Base-by-base conservation (phyloP, 1,140 invertebrate species). In the Teleopsis dalmanni region DNA sequence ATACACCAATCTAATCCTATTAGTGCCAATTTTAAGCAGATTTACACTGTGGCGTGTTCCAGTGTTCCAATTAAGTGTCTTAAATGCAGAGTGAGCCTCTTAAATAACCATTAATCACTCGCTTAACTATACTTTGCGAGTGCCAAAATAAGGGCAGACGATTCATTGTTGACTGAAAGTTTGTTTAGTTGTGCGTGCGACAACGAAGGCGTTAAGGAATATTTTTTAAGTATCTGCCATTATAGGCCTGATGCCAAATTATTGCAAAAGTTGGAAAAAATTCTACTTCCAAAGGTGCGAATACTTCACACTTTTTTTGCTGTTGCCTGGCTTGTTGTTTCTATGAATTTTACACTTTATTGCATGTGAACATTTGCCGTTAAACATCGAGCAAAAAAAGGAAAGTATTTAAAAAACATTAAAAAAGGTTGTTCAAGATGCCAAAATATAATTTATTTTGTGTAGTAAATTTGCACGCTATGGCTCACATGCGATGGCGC, bases 31-130 rank as follows among this genome's bases (percentile, higher is more conserved):
- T 65, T 65, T 59, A 50, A 59, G 62, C 62, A 65, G 62, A 65
- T 65, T 65, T 65, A 65, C 56, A 54, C 62, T 58, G 62, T 62
- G 59, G 57, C 62, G 58, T 57, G 62, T 13, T 27, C 14, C 10
- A 2, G 5, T 6, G 6, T 65, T 57, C 62, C 62, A 65, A 65
- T 65, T 65, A 65, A 65, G 58, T 42, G 58, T 56, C 57, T 59
- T 54, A 58, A 57, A 52, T 57, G 49, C 55, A 47, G 53, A 60
- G 55, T 59, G 62, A 65, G 62, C 59, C 62, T 62, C 63, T 65
- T 65, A 65, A 65, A 65, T 62, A 65, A 57, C 62, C 62, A 65
- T 65, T 65, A 62, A 65, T 65, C 62, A 65, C 62, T 53, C 62
- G 54, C 57, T 60, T 65, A 65, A 65, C 62, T 62, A 57, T 57